Evolutionary conservation across 2,888 invertebrate species (phyloP).

Genomic region (Coleophora flavipennella): DNA sequence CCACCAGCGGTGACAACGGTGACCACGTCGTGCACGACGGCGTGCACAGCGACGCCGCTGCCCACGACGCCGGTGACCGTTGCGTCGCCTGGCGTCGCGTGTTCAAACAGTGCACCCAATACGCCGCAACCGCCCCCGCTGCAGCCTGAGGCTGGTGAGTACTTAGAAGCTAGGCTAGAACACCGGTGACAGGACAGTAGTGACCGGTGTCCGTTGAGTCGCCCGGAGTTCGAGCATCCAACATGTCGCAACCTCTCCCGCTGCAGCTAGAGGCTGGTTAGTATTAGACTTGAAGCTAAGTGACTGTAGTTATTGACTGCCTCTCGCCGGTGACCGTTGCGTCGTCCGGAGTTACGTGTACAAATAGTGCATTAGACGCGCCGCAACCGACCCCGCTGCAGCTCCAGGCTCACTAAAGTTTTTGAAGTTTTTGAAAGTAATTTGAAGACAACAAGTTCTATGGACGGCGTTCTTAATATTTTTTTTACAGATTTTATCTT

Average conservation of each 20-base stretch:
- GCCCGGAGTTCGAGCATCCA: too few species aligned
- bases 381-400: conserved; percentile 48
- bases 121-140: conserved; percentile 48
- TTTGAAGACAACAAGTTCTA: too few species aligned
- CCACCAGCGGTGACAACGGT: conserved; percentile 1
- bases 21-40: conserved; percentile 7
- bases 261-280: too few species aligned
- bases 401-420: conserved; percentile 49
- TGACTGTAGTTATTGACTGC: too few species aligned
- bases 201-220: too few species aligned
- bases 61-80: conserved; percentile 13
- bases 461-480: too few species aligned
- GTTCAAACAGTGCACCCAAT: conserved; percentile 36
- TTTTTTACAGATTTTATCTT: too few species aligned
- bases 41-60: conserved; percentile 11
- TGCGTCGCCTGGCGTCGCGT: conserved; percentile 3
- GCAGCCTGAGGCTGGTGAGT: conserved; percentile 54
- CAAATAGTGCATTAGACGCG: conserved; percentile 39
- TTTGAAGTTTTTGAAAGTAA: too few species aligned
- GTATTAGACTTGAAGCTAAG: too few species aligned
- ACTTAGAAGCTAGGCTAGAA: background rate
- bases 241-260: too few species aligned
- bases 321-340: conserved; percentile 13
- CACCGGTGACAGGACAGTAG: background rate
- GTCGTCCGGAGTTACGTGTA: conserved; percentile 4